phyloP scores from a whole-genome alignment of 1,140 invertebrate species.

The Drosophila willistoni region DNA sequence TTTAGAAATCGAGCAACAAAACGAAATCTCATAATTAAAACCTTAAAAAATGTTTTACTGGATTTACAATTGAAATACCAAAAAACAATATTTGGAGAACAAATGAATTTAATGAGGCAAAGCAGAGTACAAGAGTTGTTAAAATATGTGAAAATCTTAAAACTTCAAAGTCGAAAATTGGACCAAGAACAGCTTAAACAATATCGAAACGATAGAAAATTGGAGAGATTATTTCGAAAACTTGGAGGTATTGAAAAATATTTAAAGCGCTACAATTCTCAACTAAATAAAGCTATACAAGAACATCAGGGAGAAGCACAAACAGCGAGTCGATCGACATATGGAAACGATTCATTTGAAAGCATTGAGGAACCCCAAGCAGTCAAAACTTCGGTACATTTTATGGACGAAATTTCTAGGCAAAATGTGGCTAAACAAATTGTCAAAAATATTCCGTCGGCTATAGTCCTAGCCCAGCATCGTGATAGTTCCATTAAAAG shows the following conservation, averaged over 20 bases:
- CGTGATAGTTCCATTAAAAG: too few relatives aligned
- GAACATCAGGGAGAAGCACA: background rate
- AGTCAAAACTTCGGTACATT: too few relatives aligned
- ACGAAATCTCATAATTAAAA: background rate
- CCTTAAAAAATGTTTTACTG: background rate
- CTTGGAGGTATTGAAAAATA: background rate
- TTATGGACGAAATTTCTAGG: too few relatives aligned
- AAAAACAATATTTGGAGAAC: background rate
- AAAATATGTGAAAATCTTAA: conserved; percentile 2
- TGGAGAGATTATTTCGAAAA: background rate
- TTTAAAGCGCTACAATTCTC: background rate
- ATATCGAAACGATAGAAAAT: background rate
- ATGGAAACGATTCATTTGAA: background rate
- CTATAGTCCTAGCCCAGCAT: too few relatives aligned
- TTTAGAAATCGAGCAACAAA: background rate
- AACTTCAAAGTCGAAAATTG: background rate
- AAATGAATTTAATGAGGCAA: background rate
- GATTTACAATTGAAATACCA: background rate
- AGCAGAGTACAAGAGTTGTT: background rate
- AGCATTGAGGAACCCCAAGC: too few relatives aligned
- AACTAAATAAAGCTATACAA: background rate
- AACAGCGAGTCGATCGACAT: too few relatives aligned
- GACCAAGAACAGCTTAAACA: background rate
- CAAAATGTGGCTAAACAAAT: too few relatives aligned
- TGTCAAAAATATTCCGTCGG: too few relatives aligned